These are phyloP conservation scores for Phalacrocorax carbo DNA, from an alignment of 2,113 vertebrate genomes.

Conservation along the genomic window DNA sequence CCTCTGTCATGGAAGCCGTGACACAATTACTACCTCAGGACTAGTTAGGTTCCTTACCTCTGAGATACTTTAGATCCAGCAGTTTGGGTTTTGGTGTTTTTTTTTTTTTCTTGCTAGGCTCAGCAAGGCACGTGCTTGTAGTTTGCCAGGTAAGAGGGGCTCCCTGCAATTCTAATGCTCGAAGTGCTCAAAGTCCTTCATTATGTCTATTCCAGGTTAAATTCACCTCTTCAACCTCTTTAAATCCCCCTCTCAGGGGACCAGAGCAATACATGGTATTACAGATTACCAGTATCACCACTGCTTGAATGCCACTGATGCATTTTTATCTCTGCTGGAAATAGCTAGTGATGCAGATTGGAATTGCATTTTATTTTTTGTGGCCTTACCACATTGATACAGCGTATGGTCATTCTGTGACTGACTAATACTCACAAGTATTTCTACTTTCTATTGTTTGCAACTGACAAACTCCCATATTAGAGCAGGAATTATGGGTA, in stretches of 20 bases:
- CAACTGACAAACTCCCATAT: neutral
- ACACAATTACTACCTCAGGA: neutral
- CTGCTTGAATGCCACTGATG: neutral
- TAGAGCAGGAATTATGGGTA: neutral
- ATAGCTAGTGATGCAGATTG: neutral
- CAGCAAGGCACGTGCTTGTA: neutral
- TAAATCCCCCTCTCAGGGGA: neutral
- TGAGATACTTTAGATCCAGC: neutral
- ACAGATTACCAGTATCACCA: neutral
- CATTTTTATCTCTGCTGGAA: neutral
- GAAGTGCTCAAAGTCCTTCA: neutral
- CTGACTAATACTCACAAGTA: neutral
- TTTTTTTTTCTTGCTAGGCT: neutral
- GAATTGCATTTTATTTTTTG: neutral
- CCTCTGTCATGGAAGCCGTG: neutral
- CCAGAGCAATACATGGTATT: neutral
- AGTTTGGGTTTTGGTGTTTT: neutral
- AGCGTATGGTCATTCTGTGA: neutral
- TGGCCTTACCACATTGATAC: neutral
- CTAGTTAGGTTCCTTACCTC: neutral
- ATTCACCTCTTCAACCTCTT: neutral
- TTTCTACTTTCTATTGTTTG: neutral
- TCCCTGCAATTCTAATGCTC: neutral
- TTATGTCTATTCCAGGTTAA: neutral
- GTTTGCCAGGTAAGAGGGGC: neutral